These are phyloP conservation scores for Drosophila equinoxialis DNA, from an alignment of 1,140 invertebrate species.

Conservation along the genomic window DNA sequence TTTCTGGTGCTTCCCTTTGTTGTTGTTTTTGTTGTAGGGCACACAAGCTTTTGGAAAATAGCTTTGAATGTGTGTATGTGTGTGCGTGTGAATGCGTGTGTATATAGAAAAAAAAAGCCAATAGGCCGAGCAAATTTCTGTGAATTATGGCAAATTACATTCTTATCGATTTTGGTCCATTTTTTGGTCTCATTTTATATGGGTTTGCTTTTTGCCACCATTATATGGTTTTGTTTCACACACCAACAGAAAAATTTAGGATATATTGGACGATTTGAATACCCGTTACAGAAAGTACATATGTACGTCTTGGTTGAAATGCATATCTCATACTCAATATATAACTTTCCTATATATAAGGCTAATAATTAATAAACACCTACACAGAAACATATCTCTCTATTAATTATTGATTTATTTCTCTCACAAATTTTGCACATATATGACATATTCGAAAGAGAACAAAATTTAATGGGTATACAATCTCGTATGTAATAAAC, in stretches of 20 bases:
- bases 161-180: conserved; percentile 79
- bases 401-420: not conserved
- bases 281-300: not conserved
- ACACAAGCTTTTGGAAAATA: conserved; percentile 9
- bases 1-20: not conserved
- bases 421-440: not conserved
- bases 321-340: too few relatives aligned
- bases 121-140: conserved; percentile 78
- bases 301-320: too few relatives aligned
- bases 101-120: conserved; percentile 54
- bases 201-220: conserved; percentile 13
- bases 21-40: conserved; percentile 22
- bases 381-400: too few relatives aligned
- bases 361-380: too few relatives aligned
- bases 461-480: not conserved
- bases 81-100: conserved; percentile 1
- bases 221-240: conserved; percentile 11
- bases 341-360: too few relatives aligned
- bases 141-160: conserved; percentile 81
- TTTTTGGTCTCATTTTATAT: conserved; percentile 58
- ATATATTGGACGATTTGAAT: not conserved
- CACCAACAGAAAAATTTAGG: not conserved
- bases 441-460: not conserved
- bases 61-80: not conserved
- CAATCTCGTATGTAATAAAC: conserved; percentile 12